Evolutionary conservation across 2,797 vertebrate genomes (phyloP).

Genomic region (Phoebastria nigripes): DNA sequence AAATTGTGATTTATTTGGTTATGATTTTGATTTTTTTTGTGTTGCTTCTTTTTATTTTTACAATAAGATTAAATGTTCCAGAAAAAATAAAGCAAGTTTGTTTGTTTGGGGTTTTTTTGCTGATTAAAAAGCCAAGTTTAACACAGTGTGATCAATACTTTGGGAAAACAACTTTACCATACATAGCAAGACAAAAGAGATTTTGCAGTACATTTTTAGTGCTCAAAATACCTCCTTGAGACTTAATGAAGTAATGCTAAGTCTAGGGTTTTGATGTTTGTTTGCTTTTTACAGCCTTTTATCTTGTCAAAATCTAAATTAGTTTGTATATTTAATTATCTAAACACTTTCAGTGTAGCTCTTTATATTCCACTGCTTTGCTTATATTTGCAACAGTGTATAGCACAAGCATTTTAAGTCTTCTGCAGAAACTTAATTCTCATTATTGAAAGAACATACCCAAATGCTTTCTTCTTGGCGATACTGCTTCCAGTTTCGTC

Average conservation of each 20-base stretch:
- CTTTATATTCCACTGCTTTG: background rate
- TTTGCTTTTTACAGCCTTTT: background rate
- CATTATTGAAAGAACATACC: constrained; percentile 71
- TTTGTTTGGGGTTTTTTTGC: background rate
- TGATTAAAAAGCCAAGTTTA: background rate
- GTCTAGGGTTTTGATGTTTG: background rate
- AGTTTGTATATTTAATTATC: background rate
- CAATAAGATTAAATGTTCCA: background rate
- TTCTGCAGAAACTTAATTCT: background rate
- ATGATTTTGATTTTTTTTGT: background rate
- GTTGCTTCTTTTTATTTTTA: background rate
- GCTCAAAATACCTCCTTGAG: background rate
- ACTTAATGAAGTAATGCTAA: background rate
- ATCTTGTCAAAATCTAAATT: background rate
- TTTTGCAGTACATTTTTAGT: background rate
- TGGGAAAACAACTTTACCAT: background rate
- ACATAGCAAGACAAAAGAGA: background rate
- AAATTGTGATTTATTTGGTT: fast-evolving
- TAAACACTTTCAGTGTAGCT: background rate
- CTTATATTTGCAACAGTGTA: background rate
- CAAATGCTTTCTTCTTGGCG: constrained; percentile 84
- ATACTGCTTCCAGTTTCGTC: constrained; percentile 86
- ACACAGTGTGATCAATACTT: background rate
- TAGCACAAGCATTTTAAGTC: background rate
- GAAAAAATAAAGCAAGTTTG: background rate